A percentile compares a stretch with the other conserved stretches of the same genome.
Conservation (phyloP, 2,888 invertebrate genomes). For the Biston betularia region DNA sequence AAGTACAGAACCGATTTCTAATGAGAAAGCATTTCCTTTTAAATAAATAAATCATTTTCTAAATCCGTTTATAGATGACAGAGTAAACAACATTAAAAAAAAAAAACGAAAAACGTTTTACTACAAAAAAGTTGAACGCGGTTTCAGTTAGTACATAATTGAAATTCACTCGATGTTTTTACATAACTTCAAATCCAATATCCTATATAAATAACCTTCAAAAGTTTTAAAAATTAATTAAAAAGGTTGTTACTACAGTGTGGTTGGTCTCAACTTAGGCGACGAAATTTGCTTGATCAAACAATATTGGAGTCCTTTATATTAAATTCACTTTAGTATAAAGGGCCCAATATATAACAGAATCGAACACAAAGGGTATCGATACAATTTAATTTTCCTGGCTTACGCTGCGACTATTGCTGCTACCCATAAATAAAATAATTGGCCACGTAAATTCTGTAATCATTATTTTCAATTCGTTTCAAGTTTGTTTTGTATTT, state of each 20-base stretch:
- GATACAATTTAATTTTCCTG: conserved; percentile 12
- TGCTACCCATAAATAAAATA: neutral
- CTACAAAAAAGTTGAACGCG: no score
- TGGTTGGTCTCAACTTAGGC: conserved; percentile 15
- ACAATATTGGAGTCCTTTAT: conserved; percentile 26
- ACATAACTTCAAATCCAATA: no score
- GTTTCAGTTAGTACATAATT: no score
- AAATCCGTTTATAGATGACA: no score
- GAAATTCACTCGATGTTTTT: no score
- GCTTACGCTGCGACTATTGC: neutral
- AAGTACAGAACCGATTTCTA: no score
- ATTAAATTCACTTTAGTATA: conserved; percentile 14
- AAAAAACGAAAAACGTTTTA: no score
- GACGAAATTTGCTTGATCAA: conserved; percentile 32
- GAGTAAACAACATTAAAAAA: no score
- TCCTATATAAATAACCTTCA: neutral
- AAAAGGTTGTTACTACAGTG: conserved; percentile 22
- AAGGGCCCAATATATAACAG: neutral
- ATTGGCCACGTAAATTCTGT: neutral
- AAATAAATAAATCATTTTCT: no score
- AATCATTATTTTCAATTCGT: neutral
- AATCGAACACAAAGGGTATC: conserved; percentile 13
- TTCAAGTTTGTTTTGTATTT: no score
- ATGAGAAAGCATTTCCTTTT: no score
- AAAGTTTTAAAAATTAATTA: conserved; percentile 37